Conservation (phyloP, 2,888 invertebrate species). For the Himalopsyche kuldschensis region DNA sequence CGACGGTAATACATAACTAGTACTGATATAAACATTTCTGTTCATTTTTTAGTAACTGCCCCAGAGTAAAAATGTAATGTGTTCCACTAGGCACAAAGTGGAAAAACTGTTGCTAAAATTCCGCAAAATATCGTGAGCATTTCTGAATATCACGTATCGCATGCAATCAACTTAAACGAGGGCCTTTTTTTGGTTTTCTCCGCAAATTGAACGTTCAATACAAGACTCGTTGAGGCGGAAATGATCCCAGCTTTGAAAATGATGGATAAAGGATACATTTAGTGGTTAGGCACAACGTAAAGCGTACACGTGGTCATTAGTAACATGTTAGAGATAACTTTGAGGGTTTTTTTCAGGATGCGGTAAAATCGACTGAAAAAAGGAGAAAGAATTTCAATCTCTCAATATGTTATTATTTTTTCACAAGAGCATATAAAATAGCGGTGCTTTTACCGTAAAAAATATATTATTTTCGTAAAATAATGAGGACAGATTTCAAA, state of each 20-base stretch:
- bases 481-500: too few relatives aligned
- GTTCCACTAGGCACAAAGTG: too few relatives aligned
- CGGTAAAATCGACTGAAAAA: not conserved
- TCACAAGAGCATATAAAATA: too few relatives aligned
- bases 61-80: too few relatives aligned
- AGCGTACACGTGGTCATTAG: not conserved
- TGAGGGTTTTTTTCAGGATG: not conserved
- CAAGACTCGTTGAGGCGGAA: not conserved
- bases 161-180: slow-evolving; percentile 1
- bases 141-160: not conserved
- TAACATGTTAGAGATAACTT: not conserved
- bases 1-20: too few relatives aligned
- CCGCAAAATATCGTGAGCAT: not conserved
- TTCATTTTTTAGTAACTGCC: too few relatives aligned
- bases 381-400: not conserved
- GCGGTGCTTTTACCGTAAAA: too few relatives aligned
- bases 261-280: not conserved
- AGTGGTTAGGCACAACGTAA: not conserved
- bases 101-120: not conserved
- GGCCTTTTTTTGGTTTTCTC: not conserved
- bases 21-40: too few relatives aligned
- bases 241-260: not conserved
- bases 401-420: not conserved
- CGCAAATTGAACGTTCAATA: not conserved
- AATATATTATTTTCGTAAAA: too few relatives aligned